Base-by-base conservation (phyloP, 2,113 vertebrate genomes). In the Sigmodon hispidus region DNA sequence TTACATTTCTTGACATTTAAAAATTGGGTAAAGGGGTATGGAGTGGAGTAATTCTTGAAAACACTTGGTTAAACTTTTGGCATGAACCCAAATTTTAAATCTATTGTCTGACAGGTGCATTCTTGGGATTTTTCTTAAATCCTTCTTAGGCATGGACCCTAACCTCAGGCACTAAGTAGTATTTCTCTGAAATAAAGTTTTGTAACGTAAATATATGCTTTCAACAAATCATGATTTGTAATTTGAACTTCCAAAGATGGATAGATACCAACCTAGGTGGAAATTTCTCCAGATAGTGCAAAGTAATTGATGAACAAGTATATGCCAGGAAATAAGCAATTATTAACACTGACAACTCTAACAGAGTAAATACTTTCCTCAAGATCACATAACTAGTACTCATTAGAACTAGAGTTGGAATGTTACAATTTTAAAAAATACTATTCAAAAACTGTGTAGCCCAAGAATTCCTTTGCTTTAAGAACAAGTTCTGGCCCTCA, bases 401-500 rank as follows among this genome's bases (percentile, higher is more conserved):
- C 57, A 87, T 24, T 9, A 76, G 67, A 77, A 90, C n/a, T 80
- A 29, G 12, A 81, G 9, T 31, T 85, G 34, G 73, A 95, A 86
- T 67, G 80, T 59, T 93, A 48, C 22, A 75, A 86, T 80, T 19
- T 75, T 11, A 89, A 24, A 40, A 31, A 70, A 86, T 80, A 1
- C 22, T 69, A 7, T 88, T 65, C 45, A 90, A 77, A 94, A 91
- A 17, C 67, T 72, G 67, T 87, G 59, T 36, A 13, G 6, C 50
- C 19, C 7, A 94, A 92, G 24, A 92, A 89, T 57, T 67, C 43
- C 7, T 36, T 73, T 73, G 45, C 11, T 93, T 93, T 92, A 90
- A 70, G 12, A 90, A 67, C 15, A 87, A 63, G 59, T 48, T 90
- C 21, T 50, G 19, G 5, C 48, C 50, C 76, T 55, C 76, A 79